Percentiles rank a stretch among this genome's conserved stretches.
Conservation (phyloP, 2,888 invertebrate genomes). For the Drosophila meridiana region DNA sequence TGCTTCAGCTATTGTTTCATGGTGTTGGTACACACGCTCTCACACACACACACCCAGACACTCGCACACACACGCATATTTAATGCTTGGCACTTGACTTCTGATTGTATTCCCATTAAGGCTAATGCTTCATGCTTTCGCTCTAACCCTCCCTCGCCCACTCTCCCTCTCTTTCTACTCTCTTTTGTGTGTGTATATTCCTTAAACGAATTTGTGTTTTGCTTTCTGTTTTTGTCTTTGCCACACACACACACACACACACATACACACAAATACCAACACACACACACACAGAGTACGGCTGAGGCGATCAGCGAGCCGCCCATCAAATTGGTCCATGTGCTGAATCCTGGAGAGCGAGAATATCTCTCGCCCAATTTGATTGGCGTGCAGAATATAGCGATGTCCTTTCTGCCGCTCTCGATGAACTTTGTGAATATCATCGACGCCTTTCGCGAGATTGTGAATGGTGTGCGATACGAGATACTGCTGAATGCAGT, state of each 20-base stretch:
- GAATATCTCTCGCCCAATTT: slow-evolving; percentile 84
- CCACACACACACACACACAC: slow-evolving; percentile 31
- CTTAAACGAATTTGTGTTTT: slow-evolving; percentile 67
- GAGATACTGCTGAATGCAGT: slow-evolving; percentile 82
- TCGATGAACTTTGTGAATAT: slow-evolving; percentile 83
- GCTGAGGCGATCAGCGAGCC: slow-evolving; percentile 69
- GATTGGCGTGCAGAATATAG: slow-evolving; percentile 84
- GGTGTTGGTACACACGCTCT: slow-evolving; percentile 36
- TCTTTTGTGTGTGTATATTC: slow-evolving; percentile 58
- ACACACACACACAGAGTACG: slow-evolving; percentile 36
- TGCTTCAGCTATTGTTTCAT: slow-evolving; percentile 14
- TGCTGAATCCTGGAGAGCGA: slow-evolving; percentile 83
- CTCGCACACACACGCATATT: slow-evolving; percentile 2
- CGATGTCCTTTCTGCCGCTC: slow-evolving; percentile 83
- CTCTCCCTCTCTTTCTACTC: background rate
- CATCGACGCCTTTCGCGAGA: slow-evolving; percentile 84
- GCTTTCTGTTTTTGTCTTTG: slow-evolving; percentile 68
- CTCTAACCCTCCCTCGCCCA: background rate
- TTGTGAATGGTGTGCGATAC: slow-evolving; percentile 83
- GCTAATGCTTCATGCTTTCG: slow-evolving; percentile 24
- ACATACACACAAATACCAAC: slow-evolving; percentile 29
- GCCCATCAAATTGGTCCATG: slow-evolving; percentile 78
- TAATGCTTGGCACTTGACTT: slow-evolving; percentile 30
- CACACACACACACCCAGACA: slow-evolving; percentile 1
- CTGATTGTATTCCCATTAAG: slow-evolving; percentile 28